phyloP scores from a whole-genome alignment of 2,797 vertebrate species.

The Chaetophractus vellerosus region DNA sequence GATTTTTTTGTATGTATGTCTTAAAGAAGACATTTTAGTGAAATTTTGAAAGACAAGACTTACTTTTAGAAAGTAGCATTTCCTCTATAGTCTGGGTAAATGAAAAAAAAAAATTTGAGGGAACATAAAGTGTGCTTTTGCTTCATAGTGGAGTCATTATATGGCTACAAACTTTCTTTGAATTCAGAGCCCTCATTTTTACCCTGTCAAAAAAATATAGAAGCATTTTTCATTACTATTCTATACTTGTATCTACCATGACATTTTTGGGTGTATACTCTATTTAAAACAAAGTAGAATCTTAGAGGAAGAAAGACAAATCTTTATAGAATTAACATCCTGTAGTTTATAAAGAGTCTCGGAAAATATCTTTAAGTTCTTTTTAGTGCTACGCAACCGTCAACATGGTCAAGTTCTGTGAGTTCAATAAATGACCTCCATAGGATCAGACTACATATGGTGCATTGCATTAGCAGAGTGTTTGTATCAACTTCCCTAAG shows the following conservation, averaged over 20 bases:
- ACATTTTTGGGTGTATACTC: background rate
- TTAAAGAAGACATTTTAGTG: conserved; percentile 53
- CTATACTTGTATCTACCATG: background rate
- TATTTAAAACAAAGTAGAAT: conserved; percentile 18
- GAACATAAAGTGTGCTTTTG: background rate
- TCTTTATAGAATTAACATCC: conserved; percentile 19
- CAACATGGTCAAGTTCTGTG: conserved; percentile 38
- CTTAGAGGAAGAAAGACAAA: conserved; percentile 48
- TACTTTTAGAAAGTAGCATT: conserved; percentile 47
- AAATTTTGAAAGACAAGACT: conserved; percentile 60
- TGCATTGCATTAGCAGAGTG: background rate
- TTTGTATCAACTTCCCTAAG: background rate
- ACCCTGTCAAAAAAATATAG: conserved; percentile 28
- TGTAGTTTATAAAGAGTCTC: conserved; percentile 1
- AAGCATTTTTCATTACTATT: conserved; percentile 50
- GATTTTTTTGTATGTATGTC: background rate
- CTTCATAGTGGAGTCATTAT: conserved; percentile 70
- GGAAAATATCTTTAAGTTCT: background rate
- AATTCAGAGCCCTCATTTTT: conserved; percentile 53
- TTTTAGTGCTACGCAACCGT: background rate
- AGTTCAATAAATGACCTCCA: conserved; percentile 13
- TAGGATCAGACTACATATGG: background rate
- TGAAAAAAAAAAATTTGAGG: background rate
- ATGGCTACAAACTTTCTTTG: conserved; percentile 50
- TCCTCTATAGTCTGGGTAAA: conserved; percentile 68